Evolutionary conservation across 2,888 invertebrate species (phyloP).

Genomic region (Agapostemon virescens): DNA sequence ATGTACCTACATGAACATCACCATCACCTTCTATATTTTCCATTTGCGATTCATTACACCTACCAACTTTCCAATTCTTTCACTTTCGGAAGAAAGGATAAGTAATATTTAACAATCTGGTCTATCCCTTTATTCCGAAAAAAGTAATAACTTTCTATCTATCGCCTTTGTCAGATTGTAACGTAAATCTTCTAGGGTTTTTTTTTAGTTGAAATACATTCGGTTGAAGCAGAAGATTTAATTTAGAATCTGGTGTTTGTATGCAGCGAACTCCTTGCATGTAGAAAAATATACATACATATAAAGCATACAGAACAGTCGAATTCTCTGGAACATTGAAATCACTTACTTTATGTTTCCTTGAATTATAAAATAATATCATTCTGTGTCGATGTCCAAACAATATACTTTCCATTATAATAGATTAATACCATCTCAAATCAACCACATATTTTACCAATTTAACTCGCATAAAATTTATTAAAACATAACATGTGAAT

Average conservation of each 20-base stretch:
- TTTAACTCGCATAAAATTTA: constrained; percentile 25
- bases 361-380: constrained; percentile 20
- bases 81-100: constrained; percentile 8
- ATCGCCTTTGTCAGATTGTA: background rate
- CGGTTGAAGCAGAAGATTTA: constrained; percentile 12
- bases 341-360: constrained; percentile 21
- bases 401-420: constrained; percentile 12
- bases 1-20: constrained; percentile 28
- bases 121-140: background rate
- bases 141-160: constrained; percentile 11
- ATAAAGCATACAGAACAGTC: constrained; percentile 35
- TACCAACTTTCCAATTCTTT: constrained; percentile 23
- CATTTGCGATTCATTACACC: constrained; percentile 9
- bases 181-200: constrained; percentile 15
- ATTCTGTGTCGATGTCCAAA: constrained; percentile 44
- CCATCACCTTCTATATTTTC: constrained; percentile 27
- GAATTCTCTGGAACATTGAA: constrained; percentile 50
- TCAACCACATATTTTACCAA: constrained; percentile 28
- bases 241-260: constrained; percentile 19
- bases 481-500: constrained; percentile 21
- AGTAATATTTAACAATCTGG: constrained; percentile 11
- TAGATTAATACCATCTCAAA: constrained; percentile 29
- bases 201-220: background rate
- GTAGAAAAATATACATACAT: constrained; percentile 31
- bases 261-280: constrained; percentile 5